Percentiles rank a stretch among this genome's conserved stretches.
phyloP scores from a whole-genome alignment of 2,797 vertebrate species.

The Champsocephalus gunnari region DNA sequence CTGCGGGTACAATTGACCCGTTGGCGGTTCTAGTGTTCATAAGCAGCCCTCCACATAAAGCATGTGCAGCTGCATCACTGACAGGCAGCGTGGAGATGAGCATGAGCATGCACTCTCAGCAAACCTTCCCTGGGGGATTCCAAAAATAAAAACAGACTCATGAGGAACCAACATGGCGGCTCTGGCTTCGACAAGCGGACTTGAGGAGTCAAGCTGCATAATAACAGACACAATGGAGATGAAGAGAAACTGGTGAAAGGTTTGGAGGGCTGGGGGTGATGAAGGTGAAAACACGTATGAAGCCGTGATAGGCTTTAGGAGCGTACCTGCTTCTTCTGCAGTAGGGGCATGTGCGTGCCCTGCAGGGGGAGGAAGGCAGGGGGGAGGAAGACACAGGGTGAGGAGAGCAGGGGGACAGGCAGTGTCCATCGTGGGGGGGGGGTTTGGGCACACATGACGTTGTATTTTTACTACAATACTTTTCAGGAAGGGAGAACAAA shows the following conservation, averaged over 20 bases:
- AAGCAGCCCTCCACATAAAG: slow-evolving; percentile 27
- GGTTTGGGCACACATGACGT: neutral
- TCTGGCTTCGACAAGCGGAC: slow-evolving; percentile 26
- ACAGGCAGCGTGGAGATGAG: slow-evolving; percentile 38
- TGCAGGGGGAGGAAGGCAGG: slow-evolving; percentile 72
- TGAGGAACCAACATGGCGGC: slow-evolving; percentile 42
- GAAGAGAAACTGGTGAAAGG: slow-evolving; percentile 42
- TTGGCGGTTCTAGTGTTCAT: too few relatives aligned
- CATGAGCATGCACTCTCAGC: slow-evolving; percentile 54
- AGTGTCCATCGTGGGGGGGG: neutral
- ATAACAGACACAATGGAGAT: slow-evolving; percentile 64
- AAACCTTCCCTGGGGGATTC: slow-evolving; percentile 35
- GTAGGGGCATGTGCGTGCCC: slow-evolving; percentile 85
- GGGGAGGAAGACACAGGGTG: slow-evolving; percentile 58
- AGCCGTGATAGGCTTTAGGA: slow-evolving; percentile 33
- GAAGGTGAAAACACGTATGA: slow-evolving; percentile 31
- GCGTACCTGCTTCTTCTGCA: slow-evolving; percentile 87
- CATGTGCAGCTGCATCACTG: slow-evolving; percentile 25
- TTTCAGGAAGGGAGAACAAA: neutral
- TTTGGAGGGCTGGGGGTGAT: slow-evolving; percentile 10
- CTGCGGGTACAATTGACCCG: too few relatives aligned
- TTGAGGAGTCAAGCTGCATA: slow-evolving; percentile 35
- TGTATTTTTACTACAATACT: neutral
- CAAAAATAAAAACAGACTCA: slow-evolving; percentile 4
- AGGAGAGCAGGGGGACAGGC: slow-evolving; percentile 11